phyloP scores from a whole-genome alignment of 2,797 vertebrate genomes.

The Pelodytes ibericus region DNA sequence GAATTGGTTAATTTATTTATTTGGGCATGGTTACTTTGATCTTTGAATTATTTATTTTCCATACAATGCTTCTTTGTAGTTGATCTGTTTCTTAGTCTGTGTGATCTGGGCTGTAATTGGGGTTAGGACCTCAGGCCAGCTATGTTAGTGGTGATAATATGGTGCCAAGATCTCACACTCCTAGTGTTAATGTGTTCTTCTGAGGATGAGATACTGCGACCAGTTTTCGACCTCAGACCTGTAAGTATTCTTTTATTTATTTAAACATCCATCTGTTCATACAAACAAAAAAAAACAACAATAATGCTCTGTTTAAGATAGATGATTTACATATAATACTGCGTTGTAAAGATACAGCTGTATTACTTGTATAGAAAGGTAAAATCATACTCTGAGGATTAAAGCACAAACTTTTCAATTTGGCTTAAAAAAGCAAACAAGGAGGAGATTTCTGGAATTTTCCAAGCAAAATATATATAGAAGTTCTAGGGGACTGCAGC shows the following conservation, averaged over 20 bases:
- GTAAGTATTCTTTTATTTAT: constrained; percentile 83
- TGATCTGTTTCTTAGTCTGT: constrained; percentile 73
- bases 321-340: too few species aligned
- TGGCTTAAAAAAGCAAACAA: too few species aligned
- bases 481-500: too few species aligned
- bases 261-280: not conserved
- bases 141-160: constrained; percentile 81
- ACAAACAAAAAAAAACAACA: too few species aligned
- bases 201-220: constrained; percentile 74
- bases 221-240: constrained; percentile 69
- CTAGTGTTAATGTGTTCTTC: constrained; percentile 73
- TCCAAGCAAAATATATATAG: too few species aligned
- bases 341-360: too few species aligned
- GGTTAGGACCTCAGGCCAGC: constrained; percentile 93
- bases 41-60: constrained; percentile 64
- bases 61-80: constrained; percentile 59
- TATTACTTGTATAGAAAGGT: too few species aligned
- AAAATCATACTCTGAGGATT: too few species aligned
- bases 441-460: too few species aligned
- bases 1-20: constrained; percentile 61
- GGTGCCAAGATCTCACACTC: constrained; percentile 70
- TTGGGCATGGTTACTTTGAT: constrained; percentile 64
- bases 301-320: too few species aligned
- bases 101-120: constrained; percentile 84
- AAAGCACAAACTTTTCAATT: too few species aligned